Base-by-base conservation (phyloP, 1,140 invertebrate species). In the Mamestra configurata region DNA sequence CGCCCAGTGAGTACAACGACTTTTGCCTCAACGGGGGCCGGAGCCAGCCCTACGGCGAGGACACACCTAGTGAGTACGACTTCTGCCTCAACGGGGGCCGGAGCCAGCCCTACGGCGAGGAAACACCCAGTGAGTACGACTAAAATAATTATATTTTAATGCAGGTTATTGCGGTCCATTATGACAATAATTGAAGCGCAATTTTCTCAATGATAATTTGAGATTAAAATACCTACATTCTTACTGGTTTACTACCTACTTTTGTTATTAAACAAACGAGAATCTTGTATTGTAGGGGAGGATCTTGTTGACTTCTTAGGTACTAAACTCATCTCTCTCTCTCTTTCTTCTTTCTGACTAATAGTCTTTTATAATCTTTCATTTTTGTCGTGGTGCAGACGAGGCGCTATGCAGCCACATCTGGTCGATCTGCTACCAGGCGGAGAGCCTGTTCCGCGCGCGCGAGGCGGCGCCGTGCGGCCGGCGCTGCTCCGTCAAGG, bases 11-110 rank as follows among this genome's bases (percentile, higher is more conserved):
- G 95, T 93, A 57, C 15, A 57, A 3, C 18, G 20, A 55, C 51
- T 8, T 31, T 35, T 31, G 43, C 20, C 96, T 97, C 6, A 97
- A 97, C 85, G 97, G 97, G 0, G 97, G 97, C 7, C 95, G 96
- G 83, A 94, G 96, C 57, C 97, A 97, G 86, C 97, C 97, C 0
- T 97, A 96, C 87, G 97, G 97, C 86, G 96, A 96, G 84, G 96
- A 96, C 82, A 96, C 96, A n/a, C 96, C 96, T 8, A 97, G 96
- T 97, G 88, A 95, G 95, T 93, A 57, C 15, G 51, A 98, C 90
- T 97, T 98, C 86, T 98, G 97, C 83, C 96, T 97, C 6, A 97
- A 97, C 85, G 97, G 97, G 0, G 97, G 97, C 7, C 95, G 96
- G 83, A 94, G 96, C 57, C 97, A 97, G 86, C 97, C 97, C 0